Base-by-base conservation (phyloP, 2,113 vertebrate species). In the Mesoclemmys tuberculata region DNA sequence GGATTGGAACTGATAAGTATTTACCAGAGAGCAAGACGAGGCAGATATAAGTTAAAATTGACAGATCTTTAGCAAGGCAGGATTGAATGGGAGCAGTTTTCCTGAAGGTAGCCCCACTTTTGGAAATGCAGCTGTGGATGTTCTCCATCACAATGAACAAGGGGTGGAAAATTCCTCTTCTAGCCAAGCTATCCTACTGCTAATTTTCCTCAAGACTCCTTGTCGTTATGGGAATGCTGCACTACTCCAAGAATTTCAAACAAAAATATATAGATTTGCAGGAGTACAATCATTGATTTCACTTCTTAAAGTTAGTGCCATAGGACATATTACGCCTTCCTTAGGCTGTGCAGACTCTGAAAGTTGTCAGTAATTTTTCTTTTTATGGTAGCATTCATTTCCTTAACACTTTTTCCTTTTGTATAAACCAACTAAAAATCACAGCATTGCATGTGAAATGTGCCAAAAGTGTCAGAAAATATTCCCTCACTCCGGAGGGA, bases 221-320 rank as follows among this genome's bases (percentile, higher is more conserved):
- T 41, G 18, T 56, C 22, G 8, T 29, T 16, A 64, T 0, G 0
- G 4, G 56, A 77, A 12, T 29, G 80, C 82, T 44, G 54, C 24
- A 19, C 58, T 88, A 44, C 56, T 77, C 74, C 52, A 87, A 51
- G 21, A 83, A 79, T 26, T 74, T 74, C 38, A 13, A 75, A 75
- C 21, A 75, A 44, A 75, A 24, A 41, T 41, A 10, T 16, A 35
- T 35, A 16, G 29, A 68, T 68, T 68, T 68, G 18, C 35, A 26
- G 9, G 6, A 74, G 71, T 22, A 74, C 38, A 41, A 41, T 12
- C 71, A 38, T 3, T 46, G 12, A 1, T 41, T 82, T 79, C 3
- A 8, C 2, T 26, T 18, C 5, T 68, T 51, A 35, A 46, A 0
- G 4, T 2, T 26, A 10, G 44, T 5, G 3, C 0, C 26, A 38